Base-by-base conservation (phyloP, 2,888 invertebrate genomes). In the Athetis lepigone region DNA sequence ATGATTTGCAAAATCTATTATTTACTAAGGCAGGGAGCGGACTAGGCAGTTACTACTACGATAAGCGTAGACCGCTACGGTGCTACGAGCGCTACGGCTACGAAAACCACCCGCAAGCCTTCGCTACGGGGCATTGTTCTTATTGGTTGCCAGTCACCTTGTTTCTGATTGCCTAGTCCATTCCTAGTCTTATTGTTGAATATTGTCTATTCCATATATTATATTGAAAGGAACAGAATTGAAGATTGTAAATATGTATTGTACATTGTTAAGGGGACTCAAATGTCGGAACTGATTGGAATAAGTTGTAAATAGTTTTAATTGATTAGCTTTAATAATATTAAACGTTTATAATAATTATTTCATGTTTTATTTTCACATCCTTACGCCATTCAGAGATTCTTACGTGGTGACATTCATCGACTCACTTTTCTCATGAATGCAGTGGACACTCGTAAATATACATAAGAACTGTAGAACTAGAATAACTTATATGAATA, bases 271-370 rank as follows among this genome's bases (percentile, higher is more conserved):
- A 86, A 84, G 74, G 72, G 79, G 88, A 89, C 88, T 87, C 82
- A 80, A 86, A 86, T 89, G 91, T 92, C 90, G 90, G 94, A 93
- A 95, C 94, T 95, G 94, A 95, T 94, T 90, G 92, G 84, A 82
- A 85, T 94, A 92, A 92, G 92, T 74, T 93, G 90, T 93, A 92
- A 85, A 91, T 93, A 91, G 80, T 82, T 81, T 80, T 83, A 88
- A 85, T 84, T 85, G 75, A 85, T 75, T 87, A 89, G 88, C 85
- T 87, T 90, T 90, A 88, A 87, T 85, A 85, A 85, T 79, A 82
- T 81, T 88, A 86, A 85, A 88, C 60, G 81, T 84, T 85, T 84
- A 84, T 76, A 80, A 83, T 82, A 82, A 81, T 82, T 71, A 80
- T 67, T 55, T 51, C n/a, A 40, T 58, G 43, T 80, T 71, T 69